Percentiles rank a stretch among this genome's conserved stretches.
phyloP scores from a whole-genome alignment of 2,888 invertebrate species.

The Euzophera pinguis region DNA sequence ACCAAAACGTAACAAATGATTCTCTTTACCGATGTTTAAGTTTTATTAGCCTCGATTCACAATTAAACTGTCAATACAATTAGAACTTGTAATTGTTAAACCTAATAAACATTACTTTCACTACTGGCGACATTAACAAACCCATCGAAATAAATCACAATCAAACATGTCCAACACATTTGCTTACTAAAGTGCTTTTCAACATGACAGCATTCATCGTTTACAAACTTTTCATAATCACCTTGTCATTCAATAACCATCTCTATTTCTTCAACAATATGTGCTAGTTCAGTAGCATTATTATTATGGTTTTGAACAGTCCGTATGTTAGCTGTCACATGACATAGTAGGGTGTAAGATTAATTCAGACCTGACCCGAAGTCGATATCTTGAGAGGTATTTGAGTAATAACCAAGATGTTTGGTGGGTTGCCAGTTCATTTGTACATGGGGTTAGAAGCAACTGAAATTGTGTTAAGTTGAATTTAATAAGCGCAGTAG shows the following conservation, averaged over 20 bases:
- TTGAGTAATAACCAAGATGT: conserved; percentile 24
- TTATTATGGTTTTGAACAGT: conserved; percentile 14
- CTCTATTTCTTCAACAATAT: conserved; percentile 2
- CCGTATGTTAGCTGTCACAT: conserved; percentile 32
- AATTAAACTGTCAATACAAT: conserved; percentile 1
- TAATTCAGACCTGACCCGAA: conserved; percentile 48
- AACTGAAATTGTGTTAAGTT: too few relatives aligned
- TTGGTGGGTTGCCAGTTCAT: conserved; percentile 14
- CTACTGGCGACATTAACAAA: conserved; percentile 4
- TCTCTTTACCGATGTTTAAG: too few relatives aligned
- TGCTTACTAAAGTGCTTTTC: conserved; percentile 39
- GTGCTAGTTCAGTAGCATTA: background rate
- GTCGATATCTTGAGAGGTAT: conserved; percentile 32
- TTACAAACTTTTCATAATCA: background rate
- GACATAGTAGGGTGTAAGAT: conserved; percentile 40
- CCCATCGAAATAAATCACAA: conserved; percentile 32
- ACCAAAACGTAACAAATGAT: too few relatives aligned
- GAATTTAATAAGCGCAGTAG: too few relatives aligned
- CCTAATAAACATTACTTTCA: background rate
- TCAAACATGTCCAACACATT: conserved; percentile 23
- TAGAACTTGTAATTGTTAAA: background rate
- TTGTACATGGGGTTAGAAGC: too few relatives aligned
- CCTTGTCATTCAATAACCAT: background rate
- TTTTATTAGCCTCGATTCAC: too few relatives aligned
- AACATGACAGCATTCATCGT: conserved; percentile 32